Conservation (phyloP, 2,888 invertebrate genomes). For the Atherix ibis region DNA sequence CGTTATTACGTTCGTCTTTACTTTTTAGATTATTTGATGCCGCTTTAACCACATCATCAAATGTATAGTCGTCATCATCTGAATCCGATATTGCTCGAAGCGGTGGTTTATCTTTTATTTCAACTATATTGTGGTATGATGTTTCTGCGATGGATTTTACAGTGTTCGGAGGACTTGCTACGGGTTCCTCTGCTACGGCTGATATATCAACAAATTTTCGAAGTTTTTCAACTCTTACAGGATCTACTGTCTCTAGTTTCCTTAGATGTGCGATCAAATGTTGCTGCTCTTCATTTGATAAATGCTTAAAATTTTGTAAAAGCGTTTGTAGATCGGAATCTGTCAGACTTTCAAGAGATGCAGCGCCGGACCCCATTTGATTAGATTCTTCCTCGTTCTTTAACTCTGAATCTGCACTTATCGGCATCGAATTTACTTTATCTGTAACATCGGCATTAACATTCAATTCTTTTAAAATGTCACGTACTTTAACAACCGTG, state of each 20-base stretch:
- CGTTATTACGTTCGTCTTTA: conserved; percentile 42
- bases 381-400: conserved; percentile 14
- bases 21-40: conserved; percentile 58
- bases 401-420: background rate
- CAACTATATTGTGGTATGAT: no score
- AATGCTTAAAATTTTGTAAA: conserved; percentile 64
- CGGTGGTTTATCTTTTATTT: conserved; percentile 1
- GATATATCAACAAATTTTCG: conserved; percentile 55
- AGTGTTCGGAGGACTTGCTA: conserved; percentile 5
- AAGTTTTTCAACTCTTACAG: conserved; percentile 58
- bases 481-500: conserved; percentile 9
- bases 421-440: conserved; percentile 3
- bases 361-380: conserved; percentile 20
- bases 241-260: conserved; percentile 61
- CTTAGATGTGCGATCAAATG: conserved; percentile 67
- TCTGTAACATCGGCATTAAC: conserved; percentile 9
- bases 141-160: conserved; percentile 6
- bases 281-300: conserved; percentile 68
- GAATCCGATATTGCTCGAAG: conserved; percentile 14
- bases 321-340: conserved; percentile 66
- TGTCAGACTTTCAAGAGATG: conserved; percentile 56
- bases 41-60: conserved; percentile 65
- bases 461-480: conserved; percentile 17
- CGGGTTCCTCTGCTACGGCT: conserved; percentile 16
- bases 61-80: conserved; percentile 68